Evolutionary conservation across 2,888 invertebrate species (phyloP).

Genomic region (Enoplolaimus lenunculus): DNA sequence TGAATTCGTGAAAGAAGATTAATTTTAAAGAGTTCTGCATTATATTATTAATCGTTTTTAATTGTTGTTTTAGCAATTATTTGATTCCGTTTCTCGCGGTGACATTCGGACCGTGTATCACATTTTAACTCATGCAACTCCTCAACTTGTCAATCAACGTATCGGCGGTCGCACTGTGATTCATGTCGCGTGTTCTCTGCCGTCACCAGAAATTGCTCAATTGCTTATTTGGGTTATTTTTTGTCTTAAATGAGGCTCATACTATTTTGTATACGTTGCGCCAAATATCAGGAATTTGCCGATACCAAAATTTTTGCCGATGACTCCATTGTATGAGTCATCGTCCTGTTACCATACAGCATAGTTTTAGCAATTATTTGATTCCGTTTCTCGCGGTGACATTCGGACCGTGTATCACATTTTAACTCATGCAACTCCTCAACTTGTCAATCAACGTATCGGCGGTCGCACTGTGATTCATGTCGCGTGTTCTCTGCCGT

Average conservation of each 20-base stretch:
- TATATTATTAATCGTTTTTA: too few relatives aligned
- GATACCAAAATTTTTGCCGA: too few relatives aligned
- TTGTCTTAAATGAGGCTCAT: too few relatives aligned
- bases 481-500: conserved; percentile 54
- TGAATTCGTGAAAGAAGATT: too few relatives aligned
- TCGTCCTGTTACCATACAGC: too few relatives aligned
- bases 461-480: conserved; percentile 70
- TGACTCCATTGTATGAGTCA: too few relatives aligned
- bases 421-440: conserved; percentile 52
- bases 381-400: conserved; percentile 43
- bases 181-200: conserved; percentile 59
- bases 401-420: conserved; percentile 51
- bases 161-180: conserved; percentile 66
- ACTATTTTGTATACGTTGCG: too few relatives aligned
- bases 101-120: conserved; percentile 49
- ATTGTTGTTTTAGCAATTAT: conserved; percentile 48
- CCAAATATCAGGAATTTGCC: too few relatives aligned
- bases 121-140: conserved; percentile 53
- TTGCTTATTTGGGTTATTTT: conserved; percentile 91
- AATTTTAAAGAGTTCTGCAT: too few relatives aligned
- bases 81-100: conserved; percentile 43
- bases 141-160: conserved; percentile 34
- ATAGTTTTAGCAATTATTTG: conserved; percentile 48
- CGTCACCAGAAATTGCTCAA: conserved; percentile 55
- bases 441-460: conserved; percentile 40